Base-by-base conservation (phyloP, 2,797 vertebrate genomes). In the Staurois parvus region DNA sequence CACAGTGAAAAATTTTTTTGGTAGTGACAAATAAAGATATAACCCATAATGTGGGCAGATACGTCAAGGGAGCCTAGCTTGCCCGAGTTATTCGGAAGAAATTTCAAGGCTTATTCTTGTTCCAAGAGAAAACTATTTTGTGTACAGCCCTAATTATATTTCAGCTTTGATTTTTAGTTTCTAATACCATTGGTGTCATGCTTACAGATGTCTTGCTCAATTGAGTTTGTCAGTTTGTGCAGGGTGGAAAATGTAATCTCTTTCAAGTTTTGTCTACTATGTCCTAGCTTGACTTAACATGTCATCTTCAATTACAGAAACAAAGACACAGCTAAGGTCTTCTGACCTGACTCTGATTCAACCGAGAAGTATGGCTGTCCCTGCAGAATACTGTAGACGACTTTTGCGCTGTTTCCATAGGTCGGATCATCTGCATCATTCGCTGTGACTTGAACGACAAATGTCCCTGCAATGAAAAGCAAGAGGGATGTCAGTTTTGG, bases 291-390 rank as follows among this genome's bases (percentile, higher is more conserved):
- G 86, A 86, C 76, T 91, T 91, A 91, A 87, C 12, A 24, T 77
- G 87, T 87, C 89, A 90, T 89, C 93, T 91, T 92, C 89, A 92
- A 92, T 92, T 90, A 84, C 45, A 84, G 74, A 89, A 87, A 89
- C 0, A 89, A 81, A 89, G 83, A 89, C 89, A 91, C 89, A 86
- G 85, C 87, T 87, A 90, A 92, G 40, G 81, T 90, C 87, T 81
- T 86, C 94, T 90, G 86, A 96, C 95, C 95, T 94, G 95, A 93
- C 90, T 96, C 94, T n/a, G 95, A 95, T 88, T 96, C 95, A 0
- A 96, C 95, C 0, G 95, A 96, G 88, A 96, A 96, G 88, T 96
- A 96, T 21, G 95, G 95, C 72, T 96, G 95, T 85, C 95, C 95
- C 89, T 96, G 94, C n/a, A 96, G 93, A 90, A 96, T 95, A 85